A percentile compares a stretch with the other conserved stretches of the same genome.
Conservation (phyloP, 2,113 vertebrate genomes). For the Garra rufa region DNA sequence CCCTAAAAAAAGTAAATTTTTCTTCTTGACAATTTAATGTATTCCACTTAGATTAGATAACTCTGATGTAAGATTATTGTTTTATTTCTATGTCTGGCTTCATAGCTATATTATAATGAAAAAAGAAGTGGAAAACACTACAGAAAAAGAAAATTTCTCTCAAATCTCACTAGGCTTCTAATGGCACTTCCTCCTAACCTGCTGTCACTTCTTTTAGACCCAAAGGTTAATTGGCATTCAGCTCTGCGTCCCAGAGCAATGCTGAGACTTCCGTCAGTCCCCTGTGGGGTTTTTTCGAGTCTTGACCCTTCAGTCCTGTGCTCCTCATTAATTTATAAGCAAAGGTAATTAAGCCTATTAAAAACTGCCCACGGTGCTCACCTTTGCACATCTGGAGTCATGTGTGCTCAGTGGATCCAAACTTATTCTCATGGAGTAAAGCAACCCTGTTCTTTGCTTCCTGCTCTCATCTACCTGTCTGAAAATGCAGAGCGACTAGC, state of each 20-base stretch:
- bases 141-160: neutral
- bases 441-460: neutral
- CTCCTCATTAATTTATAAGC: slow-evolving; percentile 60
- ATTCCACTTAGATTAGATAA: neutral
- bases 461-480: neutral
- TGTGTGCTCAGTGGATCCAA: neutral
- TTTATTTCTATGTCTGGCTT: neutral
- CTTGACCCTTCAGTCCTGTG: slow-evolving; percentile 32
- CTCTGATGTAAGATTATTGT: slow-evolving; percentile 2
- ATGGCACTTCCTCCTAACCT: slow-evolving; percentile 35
- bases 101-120: neutral
- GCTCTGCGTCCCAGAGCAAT: slow-evolving; percentile 31
- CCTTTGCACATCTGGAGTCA: slow-evolving; percentile 38
- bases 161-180: slow-evolving; percentile 19
- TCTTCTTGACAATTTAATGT: neutral
- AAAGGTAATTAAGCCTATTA: slow-evolving; percentile 60
- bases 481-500: slow-evolving; percentile 16
- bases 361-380: slow-evolving; percentile 56
- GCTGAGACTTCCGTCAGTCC: slow-evolving; percentile 29
- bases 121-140: neutral
- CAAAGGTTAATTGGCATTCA: slow-evolving; percentile 54
- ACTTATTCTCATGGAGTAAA: slow-evolving; percentile 1
- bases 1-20: neutral
- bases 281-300: slow-evolving; percentile 24
- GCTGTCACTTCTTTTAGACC: slow-evolving; percentile 44